Evolutionary conservation across 2,113 vertebrate genomes (phyloP).

Genomic region (Callorhinus ursinus): DNA sequence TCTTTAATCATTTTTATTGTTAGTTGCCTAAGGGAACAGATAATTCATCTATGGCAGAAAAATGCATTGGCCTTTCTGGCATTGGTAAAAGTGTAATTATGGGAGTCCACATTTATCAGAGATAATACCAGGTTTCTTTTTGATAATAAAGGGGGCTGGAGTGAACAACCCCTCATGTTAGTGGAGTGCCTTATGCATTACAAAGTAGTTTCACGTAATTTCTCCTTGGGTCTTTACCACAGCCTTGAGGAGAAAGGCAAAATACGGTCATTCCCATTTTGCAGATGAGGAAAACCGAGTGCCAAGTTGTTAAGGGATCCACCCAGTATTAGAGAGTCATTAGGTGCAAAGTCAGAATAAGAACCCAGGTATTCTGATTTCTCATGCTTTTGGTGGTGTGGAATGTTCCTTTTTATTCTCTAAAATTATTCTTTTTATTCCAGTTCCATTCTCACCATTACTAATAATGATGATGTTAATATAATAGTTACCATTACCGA

Average conservation of each 20-base stretch:
- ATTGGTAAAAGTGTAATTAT: conserved; percentile 33
- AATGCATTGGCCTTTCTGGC: conserved; percentile 22
- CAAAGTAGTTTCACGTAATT: background rate
- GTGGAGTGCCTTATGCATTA: background rate
- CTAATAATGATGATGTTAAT: background rate
- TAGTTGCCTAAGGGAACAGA: conserved; percentile 24
- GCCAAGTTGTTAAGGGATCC: background rate
- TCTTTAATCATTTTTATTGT: conserved; percentile 65
- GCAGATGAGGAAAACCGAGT: background rate
- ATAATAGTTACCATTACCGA: background rate
- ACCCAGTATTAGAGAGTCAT: background rate
- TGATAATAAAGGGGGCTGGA: background rate
- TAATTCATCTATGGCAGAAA: background rate
- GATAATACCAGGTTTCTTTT: background rate
- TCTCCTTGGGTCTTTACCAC: background rate
- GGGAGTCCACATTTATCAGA: conserved; percentile 5
- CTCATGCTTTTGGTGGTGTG: background rate
- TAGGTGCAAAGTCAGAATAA: background rate
- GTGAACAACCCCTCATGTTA: background rate
- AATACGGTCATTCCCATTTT: background rate
- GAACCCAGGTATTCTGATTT: background rate
- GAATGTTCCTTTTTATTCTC: background rate
- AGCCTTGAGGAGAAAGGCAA: background rate
- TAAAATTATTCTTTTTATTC: background rate
- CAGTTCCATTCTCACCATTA: background rate